Percentiles rank a stretch among this genome's conserved stretches.
Conservation (phyloP, 2,888 invertebrate species). For the Harpagoxenus sublaevis region DNA sequence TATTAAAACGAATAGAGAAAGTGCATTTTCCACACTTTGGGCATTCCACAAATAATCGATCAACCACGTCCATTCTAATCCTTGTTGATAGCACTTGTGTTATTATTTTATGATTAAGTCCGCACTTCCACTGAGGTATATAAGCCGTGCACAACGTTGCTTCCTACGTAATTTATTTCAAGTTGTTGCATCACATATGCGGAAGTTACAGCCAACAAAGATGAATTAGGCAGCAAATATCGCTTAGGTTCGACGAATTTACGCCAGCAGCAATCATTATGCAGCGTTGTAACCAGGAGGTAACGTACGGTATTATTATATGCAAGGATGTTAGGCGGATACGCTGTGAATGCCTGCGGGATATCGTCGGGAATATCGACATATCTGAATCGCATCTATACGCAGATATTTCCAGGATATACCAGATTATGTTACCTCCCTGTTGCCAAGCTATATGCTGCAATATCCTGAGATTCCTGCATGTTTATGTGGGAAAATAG, state of each 20-base stretch:
- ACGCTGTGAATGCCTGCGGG: slow-evolving; percentile 16
- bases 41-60: neutral
- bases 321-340: slow-evolving; percentile 35
- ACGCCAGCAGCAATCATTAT: slow-evolving; percentile 25
- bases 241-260: slow-evolving; percentile 33
- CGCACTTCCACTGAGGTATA: neutral
- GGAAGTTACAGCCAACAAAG: slow-evolving; percentile 29
- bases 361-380: slow-evolving; percentile 23
- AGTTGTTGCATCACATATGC: neutral
- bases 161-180: slow-evolving; percentile 41
- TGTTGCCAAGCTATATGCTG: neutral
- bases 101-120: slow-evolving; percentile 29
- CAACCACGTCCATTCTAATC: neutral
- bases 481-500: neutral
- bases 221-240: slow-evolving; percentile 40
- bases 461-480: slow-evolving; percentile 10
- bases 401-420: slow-evolving; percentile 23
- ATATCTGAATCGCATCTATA: slow-evolving; percentile 24
- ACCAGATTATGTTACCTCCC: slow-evolving; percentile 3
- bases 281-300: slow-evolving; percentile 20
- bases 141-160: slow-evolving; percentile 11
- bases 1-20: neutral
- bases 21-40: neutral
- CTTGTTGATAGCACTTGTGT: neutral
- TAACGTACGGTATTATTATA: slow-evolving; percentile 38